These are phyloP conservation scores for Phyllopteryx taeniolatus DNA, from an alignment of 2,113 vertebrate genomes.

Conservation along the genomic window DNA sequence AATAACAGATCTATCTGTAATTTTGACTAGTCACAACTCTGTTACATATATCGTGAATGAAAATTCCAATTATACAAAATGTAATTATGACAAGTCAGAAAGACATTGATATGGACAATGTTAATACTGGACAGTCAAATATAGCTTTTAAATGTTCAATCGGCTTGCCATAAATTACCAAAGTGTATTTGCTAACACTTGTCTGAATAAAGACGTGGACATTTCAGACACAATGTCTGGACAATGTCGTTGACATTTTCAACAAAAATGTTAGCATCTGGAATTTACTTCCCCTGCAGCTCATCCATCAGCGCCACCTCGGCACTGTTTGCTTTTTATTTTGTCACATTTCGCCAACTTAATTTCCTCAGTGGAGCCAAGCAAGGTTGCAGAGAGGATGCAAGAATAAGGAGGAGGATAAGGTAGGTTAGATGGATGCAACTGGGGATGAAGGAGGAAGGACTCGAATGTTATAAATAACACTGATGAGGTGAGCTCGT, in stretches of 20 bases:
- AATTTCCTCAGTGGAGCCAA: constrained; percentile 35
- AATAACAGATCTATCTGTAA: no score
- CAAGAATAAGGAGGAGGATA: constrained; percentile 20
- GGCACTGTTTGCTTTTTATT: constrained; percentile 50
- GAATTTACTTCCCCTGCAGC: constrained; percentile 31
- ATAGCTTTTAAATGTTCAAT: neutral
- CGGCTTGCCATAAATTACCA: neutral
- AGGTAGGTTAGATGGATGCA: constrained; percentile 39
- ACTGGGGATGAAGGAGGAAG: constrained; percentile 44
- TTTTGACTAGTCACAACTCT: neutral
- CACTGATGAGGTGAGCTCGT: constrained; percentile 70
- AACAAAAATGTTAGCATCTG: constrained; percentile 45
- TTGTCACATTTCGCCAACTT: constrained; percentile 44
- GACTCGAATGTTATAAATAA: constrained; percentile 71
- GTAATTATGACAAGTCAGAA: neutral
- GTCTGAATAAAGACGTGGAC: constrained; percentile 8
- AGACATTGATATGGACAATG: neutral
- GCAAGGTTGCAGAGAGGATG: constrained; percentile 14
- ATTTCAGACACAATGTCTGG: constrained; percentile 25
- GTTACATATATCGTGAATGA: neutral
- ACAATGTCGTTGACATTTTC: constrained; percentile 29
- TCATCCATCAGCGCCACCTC: constrained; percentile 36
- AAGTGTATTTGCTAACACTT: neutral
- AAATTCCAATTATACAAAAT: neutral
- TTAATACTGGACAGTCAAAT: neutral